Conservation (phyloP, 2,797 vertebrate species). For the Ceyx erithaca region DNA sequence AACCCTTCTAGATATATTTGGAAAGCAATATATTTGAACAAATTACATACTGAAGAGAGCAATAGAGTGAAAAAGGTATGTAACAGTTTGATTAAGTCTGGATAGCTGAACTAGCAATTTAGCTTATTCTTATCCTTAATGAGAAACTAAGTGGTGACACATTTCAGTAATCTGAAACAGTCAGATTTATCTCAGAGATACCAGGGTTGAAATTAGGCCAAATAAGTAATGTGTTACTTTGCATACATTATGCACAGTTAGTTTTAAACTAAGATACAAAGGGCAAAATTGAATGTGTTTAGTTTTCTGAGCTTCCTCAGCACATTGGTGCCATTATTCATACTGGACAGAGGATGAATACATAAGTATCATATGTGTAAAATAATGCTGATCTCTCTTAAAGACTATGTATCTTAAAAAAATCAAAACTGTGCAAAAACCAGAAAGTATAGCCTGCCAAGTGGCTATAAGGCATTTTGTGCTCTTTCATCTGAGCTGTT, state of each 20-base stretch:
- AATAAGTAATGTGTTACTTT: neutral
- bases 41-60: slow-evolving; percentile 9
- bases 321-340: neutral
- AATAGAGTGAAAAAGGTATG: slow-evolving; percentile 51
- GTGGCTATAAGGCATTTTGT: neutral
- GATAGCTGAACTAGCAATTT: neutral
- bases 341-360: neutral
- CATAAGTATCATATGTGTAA: neutral
- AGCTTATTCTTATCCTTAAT: slow-evolving; percentile 13
- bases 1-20: slow-evolving; percentile 21
- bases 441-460: neutral
- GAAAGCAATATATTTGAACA: slow-evolving; percentile 32
- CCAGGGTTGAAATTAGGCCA: neutral
- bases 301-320: neutral
- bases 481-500: neutral
- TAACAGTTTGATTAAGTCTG: slow-evolving; percentile 39
- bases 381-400: neutral
- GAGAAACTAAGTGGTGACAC: slow-evolving; percentile 9
- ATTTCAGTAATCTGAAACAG: slow-evolving; percentile 15
- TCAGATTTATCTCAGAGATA: neutral
- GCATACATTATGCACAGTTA: neutral
- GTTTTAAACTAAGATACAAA: neutral
- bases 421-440: neutral
- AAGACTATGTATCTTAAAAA: neutral
- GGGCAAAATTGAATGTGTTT: neutral